A percentile compares a stretch with the other conserved stretches of the same genome.
Conservation (phyloP, 2,113 vertebrate genomes). For the Neopipo cinnamomea region DNA sequence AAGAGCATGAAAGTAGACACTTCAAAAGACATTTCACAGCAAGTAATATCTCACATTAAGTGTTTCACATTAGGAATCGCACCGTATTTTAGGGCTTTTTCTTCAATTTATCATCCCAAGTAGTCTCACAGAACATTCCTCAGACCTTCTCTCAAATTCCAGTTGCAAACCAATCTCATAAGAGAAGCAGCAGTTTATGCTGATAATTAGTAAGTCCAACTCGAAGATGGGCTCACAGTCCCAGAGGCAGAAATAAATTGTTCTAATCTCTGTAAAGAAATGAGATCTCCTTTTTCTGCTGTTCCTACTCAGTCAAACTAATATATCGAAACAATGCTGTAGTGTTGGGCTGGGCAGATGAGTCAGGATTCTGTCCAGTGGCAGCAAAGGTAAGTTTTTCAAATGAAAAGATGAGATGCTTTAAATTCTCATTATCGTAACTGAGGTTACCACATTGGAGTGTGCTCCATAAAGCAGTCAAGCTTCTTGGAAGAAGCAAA, state of each 20-base stretch:
- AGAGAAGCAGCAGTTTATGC: background rate
- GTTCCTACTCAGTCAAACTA: background rate
- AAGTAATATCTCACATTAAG: background rate
- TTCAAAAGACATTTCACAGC: constrained; percentile 5
- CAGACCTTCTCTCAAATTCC: background rate
- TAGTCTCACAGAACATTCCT: background rate
- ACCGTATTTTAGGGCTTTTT: background rate
- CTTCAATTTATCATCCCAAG: background rate
- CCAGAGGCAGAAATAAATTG: background rate
- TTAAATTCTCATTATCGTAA: background rate
- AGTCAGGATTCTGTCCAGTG: background rate
- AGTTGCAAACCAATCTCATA: background rate
- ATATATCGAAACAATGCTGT: background rate
- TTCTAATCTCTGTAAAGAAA: constrained; percentile 9
- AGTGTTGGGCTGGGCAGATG: background rate
- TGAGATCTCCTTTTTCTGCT: background rate
- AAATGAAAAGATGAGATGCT: background rate
- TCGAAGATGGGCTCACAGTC: background rate
- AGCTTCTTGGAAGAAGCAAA: background rate
- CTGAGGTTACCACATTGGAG: background rate
- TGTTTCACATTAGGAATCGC: background rate
- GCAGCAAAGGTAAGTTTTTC: background rate
- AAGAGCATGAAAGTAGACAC: background rate
- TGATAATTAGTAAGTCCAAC: constrained; percentile 30
- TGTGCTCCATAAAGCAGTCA: background rate